Conservation (phyloP, 1,140 invertebrate genomes). For the Drosophila kohkoa region DNA sequence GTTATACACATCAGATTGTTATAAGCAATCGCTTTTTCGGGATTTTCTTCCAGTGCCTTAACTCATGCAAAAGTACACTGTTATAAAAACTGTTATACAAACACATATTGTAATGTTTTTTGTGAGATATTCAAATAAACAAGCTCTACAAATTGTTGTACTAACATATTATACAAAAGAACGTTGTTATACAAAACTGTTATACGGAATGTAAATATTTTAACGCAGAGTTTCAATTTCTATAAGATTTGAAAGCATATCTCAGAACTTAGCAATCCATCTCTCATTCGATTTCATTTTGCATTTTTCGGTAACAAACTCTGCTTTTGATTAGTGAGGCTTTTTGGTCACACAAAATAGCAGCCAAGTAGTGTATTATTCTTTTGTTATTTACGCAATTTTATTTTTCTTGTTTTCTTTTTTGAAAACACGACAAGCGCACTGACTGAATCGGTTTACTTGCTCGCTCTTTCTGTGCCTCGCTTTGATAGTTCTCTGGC, state of each 20-base stretch:
- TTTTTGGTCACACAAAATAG: conserved; percentile 45
- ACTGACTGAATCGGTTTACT: not conserved
- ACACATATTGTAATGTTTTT: too few species aligned
- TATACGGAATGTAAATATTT: too few species aligned
- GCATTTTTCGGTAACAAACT: not conserved
- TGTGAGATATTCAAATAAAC: too few species aligned
- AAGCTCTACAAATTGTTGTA: too few species aligned
- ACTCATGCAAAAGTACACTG: too few species aligned
- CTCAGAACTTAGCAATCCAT: not conserved
- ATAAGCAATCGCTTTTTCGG: too few species aligned
- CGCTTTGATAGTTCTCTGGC: conserved; percentile 11
- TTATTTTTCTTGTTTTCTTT: not conserved
- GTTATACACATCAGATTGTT: too few species aligned
- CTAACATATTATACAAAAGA: too few species aligned
- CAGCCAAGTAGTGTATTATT: conserved; percentile 23
- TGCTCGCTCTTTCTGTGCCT: conserved; percentile 5
- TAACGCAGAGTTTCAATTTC: not conserved
- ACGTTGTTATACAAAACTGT: too few species aligned
- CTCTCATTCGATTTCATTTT: not conserved
- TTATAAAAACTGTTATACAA: too few species aligned
- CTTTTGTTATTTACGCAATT: conserved; percentile 3
- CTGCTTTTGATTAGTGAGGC: conserved; percentile 52
- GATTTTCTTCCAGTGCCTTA: too few species aligned
- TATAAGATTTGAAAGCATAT: not conserved
- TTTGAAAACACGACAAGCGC: not conserved